Base-by-base conservation (phyloP, 2,888 invertebrate genomes). In the Dexiosoma caninum region DNA sequence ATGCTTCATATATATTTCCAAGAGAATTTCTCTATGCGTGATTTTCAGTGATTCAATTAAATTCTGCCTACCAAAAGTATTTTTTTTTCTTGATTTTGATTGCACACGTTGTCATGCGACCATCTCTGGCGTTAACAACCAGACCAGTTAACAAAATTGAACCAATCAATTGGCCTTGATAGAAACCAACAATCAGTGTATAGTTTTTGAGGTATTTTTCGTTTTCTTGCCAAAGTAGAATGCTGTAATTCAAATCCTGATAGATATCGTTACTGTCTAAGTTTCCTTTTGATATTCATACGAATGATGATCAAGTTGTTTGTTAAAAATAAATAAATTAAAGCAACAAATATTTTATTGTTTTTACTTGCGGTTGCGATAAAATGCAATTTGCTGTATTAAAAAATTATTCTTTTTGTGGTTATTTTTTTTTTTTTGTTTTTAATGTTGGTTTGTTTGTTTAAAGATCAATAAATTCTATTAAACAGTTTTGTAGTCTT, bases 131-230 rank as follows among this genome's bases (percentile, higher is more conserved):
- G 9, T 1, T 8, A 9, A n/a, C 44, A 10, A 35, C 53, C 27
- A 69, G 62, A 42, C 60, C 67, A 57, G 30, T 46, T 30, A 53
- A 55, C 14, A 51, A 44, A 69, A 72, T 51, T 69, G 42, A 76
- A 69, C 32, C 77, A 81, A 77, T 77, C 72, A 77, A 81, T 77
- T 81, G 77, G 77, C 77, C 81, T 81, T 81, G 81, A 77, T 81
- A 69, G 23, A 81, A 67, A 72, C 67, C 77, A 80, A 69, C 70
- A n/a, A n/a, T n/a, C 53, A 80, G 51, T 80, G 70, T 70, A 64
- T 62, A 53, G 64, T 19, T 70, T 70, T 55, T 57, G 6, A 53
- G 53, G 35, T n/a, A 19, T 42, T 67, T 64, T 27, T 14, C 21
- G 49, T 19, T 64, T 79, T 75, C 75, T 70, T 59, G 70, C n/a